Conservation (phyloP, 2,888 invertebrate genomes). For the Tinea trinotella region DNA sequence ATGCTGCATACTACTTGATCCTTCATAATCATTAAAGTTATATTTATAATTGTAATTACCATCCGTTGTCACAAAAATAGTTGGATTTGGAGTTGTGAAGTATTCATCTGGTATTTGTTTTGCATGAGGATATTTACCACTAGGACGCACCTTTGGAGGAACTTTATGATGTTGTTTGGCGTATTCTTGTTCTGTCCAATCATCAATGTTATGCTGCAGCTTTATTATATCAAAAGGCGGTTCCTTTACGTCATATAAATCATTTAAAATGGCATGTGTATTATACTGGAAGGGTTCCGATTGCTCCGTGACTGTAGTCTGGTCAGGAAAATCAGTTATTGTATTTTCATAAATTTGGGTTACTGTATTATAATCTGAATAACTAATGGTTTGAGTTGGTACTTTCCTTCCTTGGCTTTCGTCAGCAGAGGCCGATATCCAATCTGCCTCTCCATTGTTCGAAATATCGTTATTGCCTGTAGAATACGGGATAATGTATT, state of each 20-base stretch:
- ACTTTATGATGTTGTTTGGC: conserved; percentile 64
- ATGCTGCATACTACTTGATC: conserved; percentile 59
- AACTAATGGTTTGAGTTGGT: conserved; percentile 44
- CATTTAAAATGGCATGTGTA: conserved; percentile 43
- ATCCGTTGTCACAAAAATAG: conserved; percentile 40
- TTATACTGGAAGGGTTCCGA: conserved; percentile 66
- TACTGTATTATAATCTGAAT: conserved; percentile 28
- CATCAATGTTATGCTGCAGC: conserved; percentile 86
- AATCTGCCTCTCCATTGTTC: conserved; percentile 50
- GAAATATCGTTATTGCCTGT: conserved; percentile 40
- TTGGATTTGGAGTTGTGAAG: conserved; percentile 75
- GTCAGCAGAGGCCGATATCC: conserved; percentile 39
- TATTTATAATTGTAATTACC: conserved; percentile 47
- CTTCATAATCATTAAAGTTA: conserved; percentile 62
- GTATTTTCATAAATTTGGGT: conserved; percentile 41
- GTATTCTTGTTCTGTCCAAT: conserved; percentile 86
- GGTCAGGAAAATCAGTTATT: conserved; percentile 38
- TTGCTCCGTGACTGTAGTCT: conserved; percentile 45
- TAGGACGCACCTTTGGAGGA: conserved; percentile 64
- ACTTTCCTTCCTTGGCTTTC: conserved; percentile 64
- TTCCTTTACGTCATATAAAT: conserved; percentile 59
- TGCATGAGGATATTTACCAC: conserved; percentile 73
- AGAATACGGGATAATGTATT: conserved; percentile 87
- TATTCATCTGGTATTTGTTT: conserved; percentile 86
- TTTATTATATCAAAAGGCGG: conserved; percentile 79